Percentiles rank a stretch among this genome's conserved stretches.
These are phyloP conservation scores for Aegithalos caudatus DNA, from an alignment of 2,113 vertebrate genomes.

Conservation along the genomic window DNA sequence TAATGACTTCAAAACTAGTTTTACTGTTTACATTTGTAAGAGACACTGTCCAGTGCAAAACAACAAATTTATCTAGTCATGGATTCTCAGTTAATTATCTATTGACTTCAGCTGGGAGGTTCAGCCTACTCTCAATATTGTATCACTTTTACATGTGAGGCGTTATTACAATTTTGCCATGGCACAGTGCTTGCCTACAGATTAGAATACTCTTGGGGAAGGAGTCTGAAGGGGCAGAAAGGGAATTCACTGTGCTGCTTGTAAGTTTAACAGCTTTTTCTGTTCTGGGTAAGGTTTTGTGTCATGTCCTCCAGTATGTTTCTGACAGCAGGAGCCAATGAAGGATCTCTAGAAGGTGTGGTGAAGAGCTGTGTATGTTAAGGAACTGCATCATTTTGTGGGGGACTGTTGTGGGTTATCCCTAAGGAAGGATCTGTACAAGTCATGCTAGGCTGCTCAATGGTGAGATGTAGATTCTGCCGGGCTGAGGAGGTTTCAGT, in stretches of 20 bases:
- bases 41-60: neutral
- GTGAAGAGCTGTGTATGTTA: neutral
- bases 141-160: neutral
- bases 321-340: neutral
- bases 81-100: neutral
- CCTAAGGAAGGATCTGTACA: neutral
- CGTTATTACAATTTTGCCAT: neutral
- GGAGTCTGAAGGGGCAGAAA: neutral
- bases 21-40: neutral
- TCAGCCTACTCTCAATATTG: neutral
- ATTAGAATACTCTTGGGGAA: neutral
- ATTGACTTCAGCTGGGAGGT: neutral
- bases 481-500: neutral
- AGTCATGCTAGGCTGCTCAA: fast-evolving
- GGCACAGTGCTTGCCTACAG: neutral
- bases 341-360: neutral
- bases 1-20: neutral
- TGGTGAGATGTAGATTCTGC: neutral
- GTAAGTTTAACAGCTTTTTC: neutral
- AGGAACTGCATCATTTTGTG: neutral
- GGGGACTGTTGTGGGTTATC: neutral
- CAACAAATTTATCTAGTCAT: neutral
- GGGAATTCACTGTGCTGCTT: neutral
- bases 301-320: neutral
- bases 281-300: neutral